These are phyloP conservation scores for Actinostola sp. DNA, from an alignment of 92 coral and sea anemone genomes.

Conservation along the genomic window DNA sequence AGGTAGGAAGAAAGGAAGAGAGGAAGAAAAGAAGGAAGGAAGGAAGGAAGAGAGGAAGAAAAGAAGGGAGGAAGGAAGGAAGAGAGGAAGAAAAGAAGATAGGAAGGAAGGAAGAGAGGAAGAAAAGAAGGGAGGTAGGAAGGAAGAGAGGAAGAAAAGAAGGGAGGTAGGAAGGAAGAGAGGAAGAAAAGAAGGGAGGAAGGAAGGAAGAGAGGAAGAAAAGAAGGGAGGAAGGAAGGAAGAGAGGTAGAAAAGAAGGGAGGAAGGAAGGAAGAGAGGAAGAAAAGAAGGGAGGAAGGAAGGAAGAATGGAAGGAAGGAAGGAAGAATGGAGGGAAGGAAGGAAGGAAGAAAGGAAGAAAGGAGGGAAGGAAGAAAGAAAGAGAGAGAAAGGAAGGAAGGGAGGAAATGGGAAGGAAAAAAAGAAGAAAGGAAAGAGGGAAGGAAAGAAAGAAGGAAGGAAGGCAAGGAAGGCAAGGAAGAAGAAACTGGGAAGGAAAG, in stretches of 20 bases:
- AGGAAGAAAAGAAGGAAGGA: too few relatives aligned
- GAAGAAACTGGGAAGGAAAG: too few relatives aligned
- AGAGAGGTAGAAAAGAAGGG: too few relatives aligned
- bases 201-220: too few relatives aligned
- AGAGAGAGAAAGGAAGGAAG: not conserved
- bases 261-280: too few relatives aligned
- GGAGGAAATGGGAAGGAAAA: not conserved
- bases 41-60: too few relatives aligned
- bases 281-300: too few relatives aligned
- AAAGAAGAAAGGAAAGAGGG: not conserved
- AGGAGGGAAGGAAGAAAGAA: conserved; percentile 4
- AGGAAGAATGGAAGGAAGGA: not conserved
- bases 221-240: too few relatives aligned
- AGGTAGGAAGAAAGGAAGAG: not conserved
- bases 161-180: not conserved
- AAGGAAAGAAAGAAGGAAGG: too few relatives aligned
- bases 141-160: conserved; percentile 5
- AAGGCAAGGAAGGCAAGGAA: conserved; percentile 6
- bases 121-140: not conserved
- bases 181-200: not conserved
- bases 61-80: too few relatives aligned
- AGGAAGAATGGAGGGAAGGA: conserved; percentile 1
- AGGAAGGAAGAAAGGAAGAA: conserved; percentile 8
- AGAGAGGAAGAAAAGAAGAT: too few relatives aligned
- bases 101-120: not conserved